Evolutionary conservation across 2,113 vertebrate species (phyloP), one percentile per base, ranked within the genome.

Genomic region (Alosa alosa): DNA sequence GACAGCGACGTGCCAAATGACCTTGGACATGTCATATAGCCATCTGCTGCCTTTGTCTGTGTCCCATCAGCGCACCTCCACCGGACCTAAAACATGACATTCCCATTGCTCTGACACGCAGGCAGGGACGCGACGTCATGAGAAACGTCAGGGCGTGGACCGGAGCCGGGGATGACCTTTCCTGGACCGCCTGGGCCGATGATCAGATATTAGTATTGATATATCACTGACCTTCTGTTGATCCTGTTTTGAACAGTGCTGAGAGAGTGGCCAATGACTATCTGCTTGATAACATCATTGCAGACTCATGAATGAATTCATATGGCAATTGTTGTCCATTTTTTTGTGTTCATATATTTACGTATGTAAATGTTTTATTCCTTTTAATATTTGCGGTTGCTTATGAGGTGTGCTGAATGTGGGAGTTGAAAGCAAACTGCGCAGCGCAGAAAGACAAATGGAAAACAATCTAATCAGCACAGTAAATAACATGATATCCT

Each of bases 1-100:
- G 88, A 93, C 92, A 92, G 90, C 88, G 89, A 91, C 86, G 88
- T 87, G 92, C 93, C 93, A 94, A 92, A 94, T 95, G 95, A 95
- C 95, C 95, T 95, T 95, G 95, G 93, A 93, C 93, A 90, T 92
- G 94, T 95, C 93, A 92, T 52, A 81, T 90, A 92, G 94, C 94
- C 95, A 95, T 96, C 94, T 96, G 95, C 94, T 94, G 92, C 89
- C 90, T 93, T 93, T 92, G 92, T 94, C 93, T 93, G 91, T 8
- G 13, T 88, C 91, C 94, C 94, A 94, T 95, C 93, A 94, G 88
- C 91, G 90, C 91, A 94, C 94, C 94, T 95, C 93, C 87, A 92
- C 88, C 92, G 89, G 88, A 91, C 91, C 92, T 93, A 91, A 95
- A 93, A 91, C 94, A 94, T 93, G 91, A 93, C 94, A 93, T 94